A percentile compares a stretch with the other conserved stretches of the same genome.
Conservation (phyloP, 2,888 invertebrate genomes). For the Clusia tigrina region DNA sequence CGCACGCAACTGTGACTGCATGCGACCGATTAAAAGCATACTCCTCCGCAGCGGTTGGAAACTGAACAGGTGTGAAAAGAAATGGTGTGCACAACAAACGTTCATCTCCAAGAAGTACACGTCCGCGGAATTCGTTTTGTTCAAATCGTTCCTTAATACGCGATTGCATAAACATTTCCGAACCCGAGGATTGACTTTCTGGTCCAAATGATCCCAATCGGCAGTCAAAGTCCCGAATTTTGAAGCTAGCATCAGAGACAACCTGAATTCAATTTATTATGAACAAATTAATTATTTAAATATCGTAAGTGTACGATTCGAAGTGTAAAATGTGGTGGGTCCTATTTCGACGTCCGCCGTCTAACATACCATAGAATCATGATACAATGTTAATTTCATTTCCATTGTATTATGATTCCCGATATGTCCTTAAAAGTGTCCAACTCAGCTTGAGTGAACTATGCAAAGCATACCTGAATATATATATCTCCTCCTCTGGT, state of each 20-base stretch:
- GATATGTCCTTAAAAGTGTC: too few relatives aligned
- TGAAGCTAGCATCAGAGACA: slow-evolving; percentile 51
- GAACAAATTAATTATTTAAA: neutral
- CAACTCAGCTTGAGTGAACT: too few relatives aligned
- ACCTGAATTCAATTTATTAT: slow-evolving; percentile 35
- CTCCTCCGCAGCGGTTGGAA: slow-evolving; percentile 42
- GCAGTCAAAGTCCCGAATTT: slow-evolving; percentile 53
- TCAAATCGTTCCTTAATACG: slow-evolving; percentile 56
- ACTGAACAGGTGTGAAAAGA: slow-evolving; percentile 50
- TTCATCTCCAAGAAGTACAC: slow-evolving; percentile 49
- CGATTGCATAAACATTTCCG: slow-evolving; percentile 43
- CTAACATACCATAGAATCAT: too few relatives aligned
- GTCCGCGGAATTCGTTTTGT: slow-evolving; percentile 57
- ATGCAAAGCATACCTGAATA: neutral
- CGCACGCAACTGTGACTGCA: slow-evolving; percentile 46
- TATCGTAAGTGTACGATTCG: too few relatives aligned
- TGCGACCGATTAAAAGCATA: slow-evolving; percentile 51
- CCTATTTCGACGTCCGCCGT: too few relatives aligned
- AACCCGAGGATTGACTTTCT: slow-evolving; percentile 29
- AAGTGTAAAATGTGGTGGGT: too few relatives aligned
- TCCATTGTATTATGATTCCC: too few relatives aligned
- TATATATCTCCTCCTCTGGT: neutral
- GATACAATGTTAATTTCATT: too few relatives aligned
- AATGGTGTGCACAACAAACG: slow-evolving; percentile 45
- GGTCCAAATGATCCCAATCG: slow-evolving; percentile 37